Conservation (phyloP, 2,797 vertebrate species). For the Cuniculus paca region DNA sequence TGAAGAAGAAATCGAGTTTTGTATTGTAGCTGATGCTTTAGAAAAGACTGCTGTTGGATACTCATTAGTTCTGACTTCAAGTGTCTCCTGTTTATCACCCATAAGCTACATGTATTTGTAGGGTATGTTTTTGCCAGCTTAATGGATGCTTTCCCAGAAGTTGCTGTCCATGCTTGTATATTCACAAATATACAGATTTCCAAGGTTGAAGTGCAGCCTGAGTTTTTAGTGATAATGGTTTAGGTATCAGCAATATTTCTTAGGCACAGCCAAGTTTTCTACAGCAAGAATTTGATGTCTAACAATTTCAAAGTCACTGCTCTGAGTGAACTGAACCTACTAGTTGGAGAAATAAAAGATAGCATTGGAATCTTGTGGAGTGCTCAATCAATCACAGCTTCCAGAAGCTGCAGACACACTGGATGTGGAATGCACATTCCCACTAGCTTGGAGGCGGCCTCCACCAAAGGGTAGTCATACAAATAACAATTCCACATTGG, state of each 20-base stretch:
- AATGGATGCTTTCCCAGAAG: accelerated
- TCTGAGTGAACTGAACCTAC: neutral
- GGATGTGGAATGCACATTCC: accelerated
- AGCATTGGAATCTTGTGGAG: accelerated
- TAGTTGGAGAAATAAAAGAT: neutral
- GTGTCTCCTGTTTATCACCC: neutral
- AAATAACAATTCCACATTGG: accelerated
- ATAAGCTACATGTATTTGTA: neutral
- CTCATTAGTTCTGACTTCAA: neutral
- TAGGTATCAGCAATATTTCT: neutral
- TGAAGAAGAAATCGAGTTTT: neutral
- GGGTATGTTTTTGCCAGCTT: neutral
- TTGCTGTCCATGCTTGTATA: neutral
- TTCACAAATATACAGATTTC: neutral
- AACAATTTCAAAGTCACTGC: neutral
- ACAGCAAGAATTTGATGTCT: neutral
- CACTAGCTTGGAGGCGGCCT: neutral
- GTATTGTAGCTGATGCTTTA: neutral
- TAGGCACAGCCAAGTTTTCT: neutral
- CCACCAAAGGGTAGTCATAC: neutral
- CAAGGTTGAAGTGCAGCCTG: neutral
- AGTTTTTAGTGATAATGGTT: neutral
- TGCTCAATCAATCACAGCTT: accelerated
- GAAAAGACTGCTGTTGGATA: neutral
- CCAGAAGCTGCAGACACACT: accelerated